phyloP scores from a whole-genome alignment of 2,113 vertebrate species.

The Bufo gargarizans region DNA sequence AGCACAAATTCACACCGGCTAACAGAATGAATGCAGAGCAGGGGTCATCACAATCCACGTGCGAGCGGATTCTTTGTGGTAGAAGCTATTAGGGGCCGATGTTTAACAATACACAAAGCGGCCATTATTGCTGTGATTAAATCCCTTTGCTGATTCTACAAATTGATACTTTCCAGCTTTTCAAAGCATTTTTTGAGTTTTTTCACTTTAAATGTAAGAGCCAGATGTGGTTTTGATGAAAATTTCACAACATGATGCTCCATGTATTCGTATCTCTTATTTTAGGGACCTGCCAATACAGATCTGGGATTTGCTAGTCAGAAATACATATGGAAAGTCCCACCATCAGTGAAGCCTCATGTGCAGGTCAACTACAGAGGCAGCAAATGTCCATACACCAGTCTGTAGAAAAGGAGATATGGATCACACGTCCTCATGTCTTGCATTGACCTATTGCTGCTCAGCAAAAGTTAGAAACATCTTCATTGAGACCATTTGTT shows the following conservation, averaged over 20 bases:
- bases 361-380: background rate
- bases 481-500: no score
- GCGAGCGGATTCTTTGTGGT: background rate
- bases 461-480: no score
- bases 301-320: background rate
- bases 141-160: background rate
- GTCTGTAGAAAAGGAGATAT: no score
- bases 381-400: no score
- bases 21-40: background rate
- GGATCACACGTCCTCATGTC: no score
- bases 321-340: background rate
- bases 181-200: background rate
- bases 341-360: background rate
- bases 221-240: background rate
- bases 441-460: no score
- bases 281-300: background rate
- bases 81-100: background rate
- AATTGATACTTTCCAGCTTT: background rate
- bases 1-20: background rate
- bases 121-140: constrained; percentile 6
- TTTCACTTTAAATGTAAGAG: background rate
- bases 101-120: background rate
- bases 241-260: background rate
- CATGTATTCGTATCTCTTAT: background rate
- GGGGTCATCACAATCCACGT: background rate